Base-by-base conservation (phyloP, 1,140 invertebrate genomes). In the Streblospio benedicti region DNA sequence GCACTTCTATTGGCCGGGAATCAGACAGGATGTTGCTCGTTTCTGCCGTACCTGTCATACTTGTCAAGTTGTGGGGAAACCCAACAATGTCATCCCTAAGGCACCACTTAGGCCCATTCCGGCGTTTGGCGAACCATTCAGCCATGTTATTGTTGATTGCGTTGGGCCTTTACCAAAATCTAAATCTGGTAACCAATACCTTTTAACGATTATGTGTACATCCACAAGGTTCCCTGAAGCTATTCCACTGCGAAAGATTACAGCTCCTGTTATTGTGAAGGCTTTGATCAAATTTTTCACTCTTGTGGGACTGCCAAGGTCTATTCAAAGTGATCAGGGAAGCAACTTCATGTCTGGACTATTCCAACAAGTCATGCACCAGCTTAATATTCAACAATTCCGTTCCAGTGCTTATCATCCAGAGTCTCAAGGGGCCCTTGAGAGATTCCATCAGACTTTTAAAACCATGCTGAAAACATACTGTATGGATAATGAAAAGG, bases 101-200 rank as follows among this genome's bases (percentile, higher is more conserved):
- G 54, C 54, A 49, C 31, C 54, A 23, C 25, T 56, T 6, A 4
- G 45, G 4, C 54, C 54, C 14, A 56, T 56, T 16, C 54, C 31
- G 31, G 33, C 33, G 9, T 49, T 50, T 47, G 16, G 9, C 4
- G 33, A 56, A 12, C 54, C 33, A n/a, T 56, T 56, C 31, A n/a
- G 5, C 4, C 20, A 45, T n/a, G n/a, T 58, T 27, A 12, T 53
- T 27, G 18, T 9, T 20, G 56, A 58, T 25, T 58, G 56, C 28
- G 56, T 58, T 58, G 44, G 44, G 16, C 56, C 56, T 4, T 54
- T 58, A n/a, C 43, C 56, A 9, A 58, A 41, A 38, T 18, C 18
- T 16, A 41, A 45, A 18, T 32, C 54, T 6, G 54, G 35, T 18
- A 56, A 56, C 16, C 23, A 16, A n/a, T 56, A 50, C 31, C 25